phyloP scores from a whole-genome alignment of 2,797 vertebrate species.

The Taeniopygia guttata region DNA sequence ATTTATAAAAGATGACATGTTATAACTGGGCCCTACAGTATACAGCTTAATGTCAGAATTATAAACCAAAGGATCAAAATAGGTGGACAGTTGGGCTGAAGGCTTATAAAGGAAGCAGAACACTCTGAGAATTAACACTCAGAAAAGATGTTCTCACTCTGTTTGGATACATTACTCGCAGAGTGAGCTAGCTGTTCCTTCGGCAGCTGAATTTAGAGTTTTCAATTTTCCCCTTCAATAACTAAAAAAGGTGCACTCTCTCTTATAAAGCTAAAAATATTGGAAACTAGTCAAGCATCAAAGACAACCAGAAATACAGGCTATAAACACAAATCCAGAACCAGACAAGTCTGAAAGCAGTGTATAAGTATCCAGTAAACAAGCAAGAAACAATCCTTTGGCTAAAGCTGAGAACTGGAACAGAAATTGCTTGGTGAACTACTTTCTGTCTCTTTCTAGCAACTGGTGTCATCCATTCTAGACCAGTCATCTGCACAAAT shows the following conservation, averaged over 20 bases:
- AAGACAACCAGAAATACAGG: not conserved
- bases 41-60: not conserved
- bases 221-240: not conserved
- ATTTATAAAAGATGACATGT: not conserved
- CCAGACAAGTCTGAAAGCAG: not conserved
- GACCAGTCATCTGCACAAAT: constrained; percentile 2
- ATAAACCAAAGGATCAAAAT: not conserved
- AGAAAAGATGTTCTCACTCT: not conserved
- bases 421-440: not conserved
- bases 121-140: not conserved
- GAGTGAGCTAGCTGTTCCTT: not conserved
- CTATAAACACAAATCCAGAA: not conserved
- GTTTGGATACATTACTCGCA: not conserved
- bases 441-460: not conserved
- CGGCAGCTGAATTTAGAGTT: not conserved
- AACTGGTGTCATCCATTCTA: not conserved
- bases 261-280: not conserved
- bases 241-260: not conserved
- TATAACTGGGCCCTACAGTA: not conserved
- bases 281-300: not conserved
- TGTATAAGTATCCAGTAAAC: not conserved
- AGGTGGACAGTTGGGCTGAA: not conserved
- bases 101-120: not conserved
- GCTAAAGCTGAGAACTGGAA: not conserved
- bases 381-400: not conserved